Conservation (phyloP, 2,888 invertebrate genomes). For the Lasioglossum malachurum region DNA sequence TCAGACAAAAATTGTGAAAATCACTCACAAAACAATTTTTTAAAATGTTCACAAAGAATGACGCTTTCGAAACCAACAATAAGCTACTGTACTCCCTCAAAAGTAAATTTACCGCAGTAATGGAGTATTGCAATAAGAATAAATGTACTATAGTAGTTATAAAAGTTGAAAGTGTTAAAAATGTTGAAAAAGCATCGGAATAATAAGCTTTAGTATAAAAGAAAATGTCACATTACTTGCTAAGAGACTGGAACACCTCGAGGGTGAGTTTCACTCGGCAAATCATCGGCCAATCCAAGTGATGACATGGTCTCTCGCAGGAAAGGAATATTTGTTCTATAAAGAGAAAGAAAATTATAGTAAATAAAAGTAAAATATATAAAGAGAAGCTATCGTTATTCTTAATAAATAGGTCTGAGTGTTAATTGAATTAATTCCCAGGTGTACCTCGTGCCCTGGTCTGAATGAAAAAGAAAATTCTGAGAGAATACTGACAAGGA, state of each 20-base stretch:
- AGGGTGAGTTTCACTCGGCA: conserved; percentile 91
- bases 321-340: conserved; percentile 90
- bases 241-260: conserved; percentile 90
- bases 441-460: background rate
- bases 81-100: background rate
- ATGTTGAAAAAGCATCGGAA: background rate
- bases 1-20: too few relatives aligned
- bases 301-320: conserved; percentile 92
- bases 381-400: background rate
- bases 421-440: background rate
- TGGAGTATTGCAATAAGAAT: background rate
- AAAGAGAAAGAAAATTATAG: conserved; percentile 79
- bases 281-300: conserved; percentile 92
- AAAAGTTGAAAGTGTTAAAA: background rate
- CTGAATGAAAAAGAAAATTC: background rate
- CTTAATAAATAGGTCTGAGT: background rate
- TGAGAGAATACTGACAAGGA: background rate
- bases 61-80: background rate
- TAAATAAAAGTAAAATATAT: background rate
- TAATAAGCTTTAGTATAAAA: background rate
- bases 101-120: background rate
- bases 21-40: too few relatives aligned
- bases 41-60: too few relatives aligned
- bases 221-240: conserved; percentile 87
- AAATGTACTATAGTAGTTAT: background rate